These are phyloP conservation scores for Nannobrachium achirus DNA, from an alignment of 2,113 vertebrate species.

Conservation along the genomic window DNA sequence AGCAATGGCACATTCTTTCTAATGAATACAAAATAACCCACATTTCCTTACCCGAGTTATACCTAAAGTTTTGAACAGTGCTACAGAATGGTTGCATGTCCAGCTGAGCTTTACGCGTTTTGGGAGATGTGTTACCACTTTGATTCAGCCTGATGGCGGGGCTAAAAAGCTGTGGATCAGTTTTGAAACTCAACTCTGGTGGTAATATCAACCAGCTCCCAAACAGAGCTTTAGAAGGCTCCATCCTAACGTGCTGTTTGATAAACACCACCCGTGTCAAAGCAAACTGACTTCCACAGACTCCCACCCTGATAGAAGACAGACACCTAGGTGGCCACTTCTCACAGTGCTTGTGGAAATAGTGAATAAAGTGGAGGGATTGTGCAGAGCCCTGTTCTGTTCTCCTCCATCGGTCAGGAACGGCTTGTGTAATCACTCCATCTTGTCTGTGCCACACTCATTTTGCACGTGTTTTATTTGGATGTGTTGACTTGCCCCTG, in stretches of 20 bases:
- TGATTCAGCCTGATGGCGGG: too few relatives aligned
- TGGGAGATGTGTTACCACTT: too few relatives aligned
- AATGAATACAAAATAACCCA: too few relatives aligned
- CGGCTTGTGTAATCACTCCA: slow-evolving; percentile 64
- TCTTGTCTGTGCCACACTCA: slow-evolving; percentile 52
- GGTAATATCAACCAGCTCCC: slow-evolving; percentile 16
- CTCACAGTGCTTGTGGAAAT: slow-evolving; percentile 58
- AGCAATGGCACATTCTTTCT: too few relatives aligned
- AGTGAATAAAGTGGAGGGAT: slow-evolving; percentile 40
- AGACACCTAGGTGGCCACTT: slow-evolving; percentile 48
- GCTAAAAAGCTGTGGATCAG: too few relatives aligned
- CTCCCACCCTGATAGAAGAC: slow-evolving; percentile 50
- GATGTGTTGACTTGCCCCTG: slow-evolving; percentile 33
- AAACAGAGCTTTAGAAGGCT: slow-evolving; percentile 28
- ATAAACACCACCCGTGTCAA: slow-evolving; percentile 52
- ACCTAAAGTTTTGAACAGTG: too few relatives aligned
- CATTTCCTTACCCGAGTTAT: too few relatives aligned
- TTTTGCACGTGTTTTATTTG: slow-evolving; percentile 75
- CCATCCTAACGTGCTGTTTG: slow-evolving; percentile 27
- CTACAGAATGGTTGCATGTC: too few relatives aligned
- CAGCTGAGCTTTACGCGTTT: too few relatives aligned
- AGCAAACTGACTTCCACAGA: slow-evolving; percentile 35
- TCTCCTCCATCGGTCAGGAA: slow-evolving; percentile 44
- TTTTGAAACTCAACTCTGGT: not conserved
- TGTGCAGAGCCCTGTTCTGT: slow-evolving; percentile 4